These are phyloP conservation scores for Poeciliopsis turrubarensis DNA, from an alignment of 2,113 vertebrate species.

Conservation along the genomic window DNA sequence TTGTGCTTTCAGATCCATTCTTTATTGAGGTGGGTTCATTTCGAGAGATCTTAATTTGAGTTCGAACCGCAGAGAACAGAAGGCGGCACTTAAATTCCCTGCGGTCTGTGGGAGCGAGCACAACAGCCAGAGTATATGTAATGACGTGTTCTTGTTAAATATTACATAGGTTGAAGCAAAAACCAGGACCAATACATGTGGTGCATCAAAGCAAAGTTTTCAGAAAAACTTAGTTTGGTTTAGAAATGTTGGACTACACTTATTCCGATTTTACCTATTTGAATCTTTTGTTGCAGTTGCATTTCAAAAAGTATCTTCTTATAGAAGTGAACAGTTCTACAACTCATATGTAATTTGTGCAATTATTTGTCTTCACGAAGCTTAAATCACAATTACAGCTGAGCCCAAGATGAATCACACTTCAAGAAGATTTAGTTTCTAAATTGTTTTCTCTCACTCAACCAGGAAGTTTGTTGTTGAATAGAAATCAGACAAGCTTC, in stretches of 20 bases:
- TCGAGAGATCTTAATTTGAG: conserved; percentile 23
- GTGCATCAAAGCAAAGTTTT: neutral
- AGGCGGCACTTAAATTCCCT: neutral
- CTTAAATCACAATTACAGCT: neutral
- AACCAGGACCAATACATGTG: neutral
- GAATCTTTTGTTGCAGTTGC: neutral
- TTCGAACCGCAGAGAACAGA: conserved; percentile 9
- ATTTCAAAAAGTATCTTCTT: conserved; percentile 14
- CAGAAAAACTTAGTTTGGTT: too few species aligned
- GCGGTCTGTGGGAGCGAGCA: neutral
- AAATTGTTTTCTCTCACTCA: neutral
- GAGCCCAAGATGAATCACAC: neutral
- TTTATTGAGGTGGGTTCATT: conserved; percentile 32
- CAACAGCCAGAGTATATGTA: neutral
- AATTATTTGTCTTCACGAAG: neutral
- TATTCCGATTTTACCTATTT: neutral
- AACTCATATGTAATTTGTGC: neutral
- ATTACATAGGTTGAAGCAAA: neutral
- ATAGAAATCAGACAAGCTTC: neutral
- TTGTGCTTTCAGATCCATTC: conserved; percentile 28
- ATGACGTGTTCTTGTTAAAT: neutral
- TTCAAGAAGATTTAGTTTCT: too few species aligned
- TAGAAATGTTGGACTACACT: neutral
- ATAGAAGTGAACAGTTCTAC: neutral
- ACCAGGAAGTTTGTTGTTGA: neutral